Conservation (phyloP, 2,888 invertebrate genomes). For the Apotomis betuletana region DNA sequence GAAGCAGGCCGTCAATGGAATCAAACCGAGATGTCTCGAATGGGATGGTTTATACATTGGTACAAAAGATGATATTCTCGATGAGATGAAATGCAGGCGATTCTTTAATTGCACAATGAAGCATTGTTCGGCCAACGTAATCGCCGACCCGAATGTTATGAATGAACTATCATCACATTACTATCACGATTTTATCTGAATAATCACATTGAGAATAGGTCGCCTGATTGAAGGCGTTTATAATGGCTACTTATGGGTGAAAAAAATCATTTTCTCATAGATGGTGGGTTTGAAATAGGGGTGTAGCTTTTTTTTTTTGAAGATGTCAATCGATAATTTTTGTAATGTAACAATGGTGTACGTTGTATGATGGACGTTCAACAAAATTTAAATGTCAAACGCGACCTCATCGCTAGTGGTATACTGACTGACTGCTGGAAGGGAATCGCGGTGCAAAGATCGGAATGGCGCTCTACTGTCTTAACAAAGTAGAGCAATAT, state of each 20-base stretch:
- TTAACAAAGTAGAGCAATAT: too few relatives aligned
- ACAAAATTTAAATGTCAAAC: too few relatives aligned
- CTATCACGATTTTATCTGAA: constrained; percentile 61
- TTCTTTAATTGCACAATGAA: constrained; percentile 78
- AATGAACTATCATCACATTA: constrained; percentile 71
- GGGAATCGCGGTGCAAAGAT: too few relatives aligned
- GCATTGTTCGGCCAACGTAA: constrained; percentile 71
- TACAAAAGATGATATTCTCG: constrained; percentile 57
- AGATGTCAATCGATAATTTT: background rate
- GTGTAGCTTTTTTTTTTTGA: background rate
- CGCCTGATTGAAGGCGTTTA: constrained; percentile 61
- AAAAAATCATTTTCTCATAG: constrained; percentile 7
- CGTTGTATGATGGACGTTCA: too few relatives aligned
- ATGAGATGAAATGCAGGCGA: constrained; percentile 74
- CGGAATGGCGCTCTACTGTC: too few relatives aligned
- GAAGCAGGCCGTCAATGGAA: constrained; percentile 48
- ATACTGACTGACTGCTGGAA: too few relatives aligned
- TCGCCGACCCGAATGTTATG: constrained; percentile 59
- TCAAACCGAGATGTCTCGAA: constrained; percentile 42
- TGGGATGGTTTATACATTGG: constrained; percentile 48
- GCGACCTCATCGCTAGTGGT: too few relatives aligned
- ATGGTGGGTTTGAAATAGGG: background rate
- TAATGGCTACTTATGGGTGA: constrained; percentile 45
- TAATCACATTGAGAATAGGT: constrained; percentile 50
- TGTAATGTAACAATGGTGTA: too few relatives aligned